phyloP scores from a whole-genome alignment of 2,888 invertebrate species.

The Eupsilia transversa region DNA sequence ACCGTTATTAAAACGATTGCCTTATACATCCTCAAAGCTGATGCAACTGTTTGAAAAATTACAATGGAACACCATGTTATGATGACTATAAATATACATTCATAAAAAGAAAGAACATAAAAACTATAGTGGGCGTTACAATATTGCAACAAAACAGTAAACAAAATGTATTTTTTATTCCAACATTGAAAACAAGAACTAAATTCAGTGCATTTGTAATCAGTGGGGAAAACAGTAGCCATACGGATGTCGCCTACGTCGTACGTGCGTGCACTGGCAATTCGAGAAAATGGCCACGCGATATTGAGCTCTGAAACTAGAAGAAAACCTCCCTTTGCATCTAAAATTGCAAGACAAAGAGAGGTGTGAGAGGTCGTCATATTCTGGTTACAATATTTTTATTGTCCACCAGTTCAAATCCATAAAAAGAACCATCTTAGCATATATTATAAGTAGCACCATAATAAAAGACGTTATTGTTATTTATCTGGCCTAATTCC shows the following conservation, averaged over 20 bases:
- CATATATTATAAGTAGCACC: slow-evolving; percentile 73
- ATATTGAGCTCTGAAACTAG: slow-evolving; percentile 68
- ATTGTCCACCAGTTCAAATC: slow-evolving; percentile 76
- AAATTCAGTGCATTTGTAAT: slow-evolving; percentile 83
- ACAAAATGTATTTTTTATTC: slow-evolving; percentile 68
- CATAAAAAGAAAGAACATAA: slow-evolving; percentile 53
- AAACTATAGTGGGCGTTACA: slow-evolving; percentile 57
- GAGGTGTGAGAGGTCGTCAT: slow-evolving; percentile 63
- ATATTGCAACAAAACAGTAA: slow-evolving; percentile 66
- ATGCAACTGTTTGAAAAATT: slow-evolving; percentile 44
- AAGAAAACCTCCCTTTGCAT: slow-evolving; percentile 40
- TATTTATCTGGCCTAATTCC: slow-evolving; percentile 64
- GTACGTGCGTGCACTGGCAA: slow-evolving; percentile 84
- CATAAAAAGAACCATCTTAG: slow-evolving; percentile 80
- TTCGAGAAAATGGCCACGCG: slow-evolving; percentile 70
- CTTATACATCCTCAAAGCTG: slow-evolving; percentile 8
- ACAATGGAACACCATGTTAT: slow-evolving; percentile 52
- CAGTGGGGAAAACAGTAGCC: slow-evolving; percentile 85
- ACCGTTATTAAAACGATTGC: background rate
- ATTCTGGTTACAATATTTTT: slow-evolving; percentile 75
- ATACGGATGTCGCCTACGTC: slow-evolving; percentile 82
- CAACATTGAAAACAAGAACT: slow-evolving; percentile 71
- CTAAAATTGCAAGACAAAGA: slow-evolving; percentile 32
- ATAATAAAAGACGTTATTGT: slow-evolving; percentile 60
- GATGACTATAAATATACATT: slow-evolving; percentile 32